Percentiles rank a stretch among this genome's conserved stretches.
Conservation (phyloP, 2,888 invertebrate species). For the Acrocera orbiculus region DNA sequence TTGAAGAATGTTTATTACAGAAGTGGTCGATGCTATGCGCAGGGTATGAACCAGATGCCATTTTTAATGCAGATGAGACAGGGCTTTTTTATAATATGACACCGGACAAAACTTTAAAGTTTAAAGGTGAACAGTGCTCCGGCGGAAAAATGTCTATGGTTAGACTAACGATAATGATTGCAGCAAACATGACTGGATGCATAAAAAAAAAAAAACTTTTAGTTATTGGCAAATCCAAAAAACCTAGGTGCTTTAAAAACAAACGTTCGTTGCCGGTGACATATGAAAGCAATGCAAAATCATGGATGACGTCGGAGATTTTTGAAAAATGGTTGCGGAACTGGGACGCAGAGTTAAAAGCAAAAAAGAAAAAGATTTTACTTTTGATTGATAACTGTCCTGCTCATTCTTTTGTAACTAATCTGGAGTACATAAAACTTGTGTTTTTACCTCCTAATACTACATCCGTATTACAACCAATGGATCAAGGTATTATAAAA, state of each 20-base stretch:
- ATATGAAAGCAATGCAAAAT: neutral
- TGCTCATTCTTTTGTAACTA: neutral
- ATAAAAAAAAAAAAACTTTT: neutral
- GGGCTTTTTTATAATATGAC: slow-evolving; percentile 1
- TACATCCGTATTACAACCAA: slow-evolving; percentile 1
- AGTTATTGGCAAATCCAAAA: slow-evolving; percentile 1
- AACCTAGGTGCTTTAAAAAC: slow-evolving; percentile 1
- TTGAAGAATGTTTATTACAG: no score
- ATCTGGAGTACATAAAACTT: neutral
- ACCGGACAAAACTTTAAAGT: slow-evolving; percentile 2
- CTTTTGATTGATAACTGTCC: slow-evolving; percentile 2
- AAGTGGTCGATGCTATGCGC: no score
- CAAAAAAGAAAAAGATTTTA: neutral
- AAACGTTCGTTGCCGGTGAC: neutral
- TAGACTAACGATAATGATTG: neutral
- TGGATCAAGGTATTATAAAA: slow-evolving; percentile 2
- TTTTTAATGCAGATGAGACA: slow-evolving; percentile 2
- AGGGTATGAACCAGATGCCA: neutral
- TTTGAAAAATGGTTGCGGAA: neutral
- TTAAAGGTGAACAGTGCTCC: slow-evolving; percentile 1
- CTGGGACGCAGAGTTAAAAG: neutral
- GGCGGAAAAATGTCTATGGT: slow-evolving; percentile 1
- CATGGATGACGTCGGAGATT: neutral
- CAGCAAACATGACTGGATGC: neutral
- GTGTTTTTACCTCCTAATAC: neutral